phyloP scores from a whole-genome alignment of 2,797 vertebrate genomes.

The Sebastes itinus region DNA sequence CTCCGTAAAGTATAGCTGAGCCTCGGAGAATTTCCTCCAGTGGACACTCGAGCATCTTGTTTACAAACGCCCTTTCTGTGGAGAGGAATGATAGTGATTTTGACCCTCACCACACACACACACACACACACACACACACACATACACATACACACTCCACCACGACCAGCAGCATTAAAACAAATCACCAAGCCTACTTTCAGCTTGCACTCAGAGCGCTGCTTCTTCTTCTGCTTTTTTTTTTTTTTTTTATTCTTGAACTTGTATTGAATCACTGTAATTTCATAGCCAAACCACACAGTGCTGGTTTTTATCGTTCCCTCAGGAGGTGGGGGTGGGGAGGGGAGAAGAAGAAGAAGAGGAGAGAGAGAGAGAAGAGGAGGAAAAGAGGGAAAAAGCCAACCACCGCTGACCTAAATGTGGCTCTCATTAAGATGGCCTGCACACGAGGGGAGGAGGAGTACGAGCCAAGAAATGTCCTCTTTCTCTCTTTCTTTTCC shows the following conservation, averaged over 20 bases:
- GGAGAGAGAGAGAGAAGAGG: background rate
- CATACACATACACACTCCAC: background rate
- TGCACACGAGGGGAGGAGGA: conserved; percentile 48
- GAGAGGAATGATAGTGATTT: conserved; percentile 39
- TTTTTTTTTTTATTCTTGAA: background rate
- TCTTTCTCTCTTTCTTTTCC: background rate
- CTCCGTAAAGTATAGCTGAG: background rate
- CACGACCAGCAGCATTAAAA: background rate
- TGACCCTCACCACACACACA: background rate
- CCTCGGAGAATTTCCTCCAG: conserved; percentile 3
- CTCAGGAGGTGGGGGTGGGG: conserved; percentile 9
- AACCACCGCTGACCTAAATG: conserved; percentile 63
- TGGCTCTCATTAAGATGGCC: conserved; percentile 76
- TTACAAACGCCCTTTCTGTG: conserved; percentile 16
- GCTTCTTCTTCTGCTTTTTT: background rate
- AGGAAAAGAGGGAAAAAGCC: conserved; percentile 16
- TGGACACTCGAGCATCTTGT: conserved; percentile 4
- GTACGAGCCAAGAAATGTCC: conserved; percentile 44
- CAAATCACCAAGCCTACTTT: conserved; percentile 8
- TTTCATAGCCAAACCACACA: conserved; percentile 44
- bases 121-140: background rate
- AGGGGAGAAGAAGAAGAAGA: background rate
- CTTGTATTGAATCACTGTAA: conserved; percentile 40
- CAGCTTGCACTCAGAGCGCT: background rate
- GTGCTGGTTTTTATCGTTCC: conserved; percentile 35